Percentiles rank a stretch among this genome's conserved stretches.
phyloP scores from a whole-genome alignment of 2,888 invertebrate genomes.

The Magallana nippona region DNA sequence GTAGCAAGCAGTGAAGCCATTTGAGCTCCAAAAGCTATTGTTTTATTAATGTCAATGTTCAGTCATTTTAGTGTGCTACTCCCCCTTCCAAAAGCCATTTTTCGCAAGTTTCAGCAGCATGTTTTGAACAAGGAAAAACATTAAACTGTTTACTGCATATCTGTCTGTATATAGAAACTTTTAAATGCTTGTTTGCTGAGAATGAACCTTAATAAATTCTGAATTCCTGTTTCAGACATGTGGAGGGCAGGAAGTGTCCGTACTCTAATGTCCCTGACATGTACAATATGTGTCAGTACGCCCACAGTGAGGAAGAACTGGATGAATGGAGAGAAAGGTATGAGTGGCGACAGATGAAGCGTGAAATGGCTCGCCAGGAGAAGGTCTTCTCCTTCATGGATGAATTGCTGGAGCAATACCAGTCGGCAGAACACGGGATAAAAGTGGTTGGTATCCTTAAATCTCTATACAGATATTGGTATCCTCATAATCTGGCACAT shows the following conservation, averaged over 20 bases:
- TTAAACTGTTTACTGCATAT: too few species aligned
- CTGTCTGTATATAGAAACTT: too few species aligned
- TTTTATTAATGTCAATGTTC: too few species aligned
- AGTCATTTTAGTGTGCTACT: too few species aligned
- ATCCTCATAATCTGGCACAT: background rate
- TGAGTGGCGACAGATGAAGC: slow-evolving; percentile 76
- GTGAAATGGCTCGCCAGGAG: slow-evolving; percentile 72
- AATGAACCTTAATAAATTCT: too few species aligned
- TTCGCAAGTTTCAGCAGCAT: too few species aligned
- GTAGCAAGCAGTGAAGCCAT: too few species aligned
- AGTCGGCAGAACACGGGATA: slow-evolving; percentile 66
- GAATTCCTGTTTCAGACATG: slow-evolving; percentile 59
- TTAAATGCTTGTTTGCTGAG: too few species aligned
- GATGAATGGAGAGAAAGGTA: slow-evolving; percentile 78
- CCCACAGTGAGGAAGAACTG: slow-evolving; percentile 76
- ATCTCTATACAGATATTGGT: background rate
- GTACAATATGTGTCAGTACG: slow-evolving; percentile 76
- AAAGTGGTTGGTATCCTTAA: slow-evolving; percentile 67
- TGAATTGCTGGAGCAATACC: slow-evolving; percentile 71
- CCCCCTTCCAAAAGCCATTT: too few species aligned
- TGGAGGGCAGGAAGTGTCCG: slow-evolving; percentile 64
- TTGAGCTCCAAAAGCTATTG: too few species aligned
- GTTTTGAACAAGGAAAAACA: too few species aligned
- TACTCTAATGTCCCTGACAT: slow-evolving; percentile 74
- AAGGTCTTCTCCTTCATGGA: slow-evolving; percentile 77